Percentiles rank a stretch among this genome's conserved stretches.
Conservation (phyloP, 2,113 vertebrate genomes). For the Andinoacara biseriatus region DNA sequence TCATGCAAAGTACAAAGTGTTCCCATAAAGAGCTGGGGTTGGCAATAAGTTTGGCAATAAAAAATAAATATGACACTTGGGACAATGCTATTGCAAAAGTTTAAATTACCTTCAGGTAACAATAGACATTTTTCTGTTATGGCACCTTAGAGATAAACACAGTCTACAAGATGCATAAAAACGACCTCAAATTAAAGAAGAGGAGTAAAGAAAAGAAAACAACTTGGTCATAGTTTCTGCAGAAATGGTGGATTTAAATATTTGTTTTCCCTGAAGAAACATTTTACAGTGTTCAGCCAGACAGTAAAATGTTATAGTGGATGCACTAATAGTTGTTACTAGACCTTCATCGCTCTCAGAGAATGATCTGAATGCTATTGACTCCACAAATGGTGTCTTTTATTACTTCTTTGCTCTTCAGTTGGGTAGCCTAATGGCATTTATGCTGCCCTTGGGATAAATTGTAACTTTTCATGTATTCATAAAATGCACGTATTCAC, state of each 20-base stretch:
- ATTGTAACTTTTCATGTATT: neutral
- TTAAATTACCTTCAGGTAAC: neutral
- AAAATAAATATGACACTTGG: neutral
- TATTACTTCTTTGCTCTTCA: neutral
- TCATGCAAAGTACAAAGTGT: neutral
- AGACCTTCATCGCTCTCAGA: neutral
- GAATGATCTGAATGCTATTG: neutral
- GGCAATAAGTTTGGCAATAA: neutral
- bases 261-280: neutral
- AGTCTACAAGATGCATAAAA: neutral
- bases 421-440: neutral
- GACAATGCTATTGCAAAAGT: neutral
- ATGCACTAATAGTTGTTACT: neutral
- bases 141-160: neutral
- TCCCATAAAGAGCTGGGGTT: neutral
- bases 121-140: neutral
- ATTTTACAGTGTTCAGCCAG: neutral
- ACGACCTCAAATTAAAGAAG: neutral
- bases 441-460: neutral
- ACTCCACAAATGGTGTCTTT: neutral
- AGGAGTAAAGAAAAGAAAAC: neutral
- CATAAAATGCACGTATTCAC: neutral
- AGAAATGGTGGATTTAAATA: conserved; percentile 1
- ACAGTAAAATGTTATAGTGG: neutral
- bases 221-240: neutral